phyloP scores from a whole-genome alignment of 2,888 invertebrate species.

The Scaptomyza polygonia region DNA sequence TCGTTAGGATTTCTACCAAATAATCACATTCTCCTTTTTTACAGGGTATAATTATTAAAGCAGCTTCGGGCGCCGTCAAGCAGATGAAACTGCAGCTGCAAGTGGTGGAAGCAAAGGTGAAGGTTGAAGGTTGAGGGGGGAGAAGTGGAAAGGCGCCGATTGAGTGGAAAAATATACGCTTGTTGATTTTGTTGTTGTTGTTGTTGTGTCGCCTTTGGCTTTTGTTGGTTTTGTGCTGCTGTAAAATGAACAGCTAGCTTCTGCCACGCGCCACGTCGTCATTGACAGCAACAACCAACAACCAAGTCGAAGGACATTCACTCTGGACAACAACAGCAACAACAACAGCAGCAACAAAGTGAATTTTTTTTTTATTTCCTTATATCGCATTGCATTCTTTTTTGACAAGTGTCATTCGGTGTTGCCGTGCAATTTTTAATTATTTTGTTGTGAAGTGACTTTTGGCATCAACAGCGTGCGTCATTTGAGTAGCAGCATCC shows the following conservation, averaged over 20 bases:
- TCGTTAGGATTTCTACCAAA: too few relatives aligned
- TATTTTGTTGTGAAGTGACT: conserved; percentile 65
- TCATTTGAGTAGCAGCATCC: conserved; percentile 30
- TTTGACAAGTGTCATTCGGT: conserved; percentile 55
- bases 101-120: neutral
- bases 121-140: neutral
- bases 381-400: conserved; percentile 42
- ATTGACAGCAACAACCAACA: conserved; percentile 41
- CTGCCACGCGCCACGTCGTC: conserved; percentile 32
- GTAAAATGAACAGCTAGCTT: conserved; percentile 62
- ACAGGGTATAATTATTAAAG: conserved; percentile 34
- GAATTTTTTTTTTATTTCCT: neutral
- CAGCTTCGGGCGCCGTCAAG: conserved; percentile 34
- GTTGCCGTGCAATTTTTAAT: conserved; percentile 56
- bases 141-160: neutral
- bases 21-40: too few relatives aligned
- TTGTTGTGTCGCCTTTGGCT: conserved; percentile 58
- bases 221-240: conserved; percentile 53
- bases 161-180: conserved; percentile 4
- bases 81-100: conserved; percentile 19
- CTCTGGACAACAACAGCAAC: neutral
- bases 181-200: neutral
- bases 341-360: conserved; percentile 5
- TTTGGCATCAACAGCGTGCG: conserved; percentile 26
- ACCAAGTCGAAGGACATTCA: neutral